These are phyloP conservation scores for Globia sparganii DNA, from an alignment of 2,888 invertebrate species.

Conservation along the genomic window DNA sequence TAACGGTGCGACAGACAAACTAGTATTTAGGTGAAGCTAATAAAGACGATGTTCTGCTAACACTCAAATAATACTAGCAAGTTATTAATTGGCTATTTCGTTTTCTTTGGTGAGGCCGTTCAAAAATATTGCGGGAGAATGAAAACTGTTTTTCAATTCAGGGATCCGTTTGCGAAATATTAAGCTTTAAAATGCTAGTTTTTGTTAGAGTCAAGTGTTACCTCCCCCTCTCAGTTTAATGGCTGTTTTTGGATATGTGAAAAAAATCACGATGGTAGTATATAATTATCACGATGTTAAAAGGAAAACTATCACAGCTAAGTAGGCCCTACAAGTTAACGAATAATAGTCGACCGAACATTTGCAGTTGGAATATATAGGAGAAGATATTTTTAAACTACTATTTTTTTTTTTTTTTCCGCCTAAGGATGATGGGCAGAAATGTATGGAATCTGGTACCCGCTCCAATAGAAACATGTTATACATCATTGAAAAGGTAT, in stretches of 20 bases:
- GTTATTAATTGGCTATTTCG: too few species aligned
- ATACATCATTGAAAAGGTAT: too few species aligned
- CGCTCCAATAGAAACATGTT: too few species aligned
- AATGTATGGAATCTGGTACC: too few species aligned
- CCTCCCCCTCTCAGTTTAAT: not conserved
- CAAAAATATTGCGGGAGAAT: not conserved
- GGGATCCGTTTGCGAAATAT: not conserved
- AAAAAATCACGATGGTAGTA: not conserved
- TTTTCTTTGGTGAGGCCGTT: not conserved
- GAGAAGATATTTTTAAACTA: not conserved
- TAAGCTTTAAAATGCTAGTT: not conserved
- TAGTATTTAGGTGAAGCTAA: constrained; percentile 28
- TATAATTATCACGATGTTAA: not conserved
- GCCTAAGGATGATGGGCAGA: too few species aligned
- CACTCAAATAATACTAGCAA: not conserved
- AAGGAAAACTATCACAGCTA: too few species aligned
- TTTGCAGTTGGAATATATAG: not conserved
- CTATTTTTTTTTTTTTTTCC: too few species aligned
- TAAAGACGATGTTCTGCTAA: constrained; percentile 6
- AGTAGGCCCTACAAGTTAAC: too few species aligned
- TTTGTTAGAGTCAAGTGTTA: not conserved
- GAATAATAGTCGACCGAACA: too few species aligned
- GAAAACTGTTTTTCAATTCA: not conserved
- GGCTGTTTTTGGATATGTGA: not conserved
- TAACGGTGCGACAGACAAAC: not conserved